A percentile compares a stretch with the other conserved stretches of the same genome.
phyloP scores from a whole-genome alignment of 2,113 vertebrate species.

The Meles meles region DNA sequence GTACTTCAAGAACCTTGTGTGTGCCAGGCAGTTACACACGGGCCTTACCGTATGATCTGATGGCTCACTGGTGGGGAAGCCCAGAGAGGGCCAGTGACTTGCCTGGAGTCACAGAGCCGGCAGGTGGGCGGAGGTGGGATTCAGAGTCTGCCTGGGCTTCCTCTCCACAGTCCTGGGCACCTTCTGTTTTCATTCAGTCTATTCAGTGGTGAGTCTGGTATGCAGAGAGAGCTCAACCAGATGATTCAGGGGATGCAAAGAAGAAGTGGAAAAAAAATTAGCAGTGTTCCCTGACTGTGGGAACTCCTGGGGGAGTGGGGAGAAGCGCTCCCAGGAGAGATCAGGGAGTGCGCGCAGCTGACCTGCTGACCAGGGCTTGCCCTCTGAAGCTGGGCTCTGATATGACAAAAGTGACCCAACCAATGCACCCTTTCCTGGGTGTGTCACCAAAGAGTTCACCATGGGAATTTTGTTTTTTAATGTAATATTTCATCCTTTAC shows the following conservation, averaged over 20 bases:
- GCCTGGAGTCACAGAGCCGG: neutral
- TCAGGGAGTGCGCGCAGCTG: rapidly evolving
- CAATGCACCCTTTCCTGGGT: rapidly evolving
- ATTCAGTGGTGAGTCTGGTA: neutral
- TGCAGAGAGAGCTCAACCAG: neutral
- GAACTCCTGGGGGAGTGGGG: neutral
- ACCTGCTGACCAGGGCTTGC: neutral
- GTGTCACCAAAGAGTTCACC: neutral
- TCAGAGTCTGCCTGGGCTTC: rapidly evolving
- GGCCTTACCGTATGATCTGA: no score
- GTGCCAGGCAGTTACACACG: neutral
- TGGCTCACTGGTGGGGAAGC: neutral
- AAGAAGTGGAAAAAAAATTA: neutral
- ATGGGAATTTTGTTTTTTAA: neutral
- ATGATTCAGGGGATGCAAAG: neutral
- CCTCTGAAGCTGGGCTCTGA: rapidly evolving
- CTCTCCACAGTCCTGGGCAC: neutral
- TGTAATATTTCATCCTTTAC: neutral
- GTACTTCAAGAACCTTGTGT: neutral
- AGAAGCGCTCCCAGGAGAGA: neutral
- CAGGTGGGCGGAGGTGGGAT: neutral
- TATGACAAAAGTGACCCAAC: no score
- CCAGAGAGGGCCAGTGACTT: neutral
- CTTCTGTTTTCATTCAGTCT: neutral
- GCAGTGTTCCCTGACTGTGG: neutral